Evolutionary conservation across 2,113 vertebrate genomes (phyloP), one percentile per base, ranked within the genome.

Genomic region (Xiphophorus couchianus): DNA sequence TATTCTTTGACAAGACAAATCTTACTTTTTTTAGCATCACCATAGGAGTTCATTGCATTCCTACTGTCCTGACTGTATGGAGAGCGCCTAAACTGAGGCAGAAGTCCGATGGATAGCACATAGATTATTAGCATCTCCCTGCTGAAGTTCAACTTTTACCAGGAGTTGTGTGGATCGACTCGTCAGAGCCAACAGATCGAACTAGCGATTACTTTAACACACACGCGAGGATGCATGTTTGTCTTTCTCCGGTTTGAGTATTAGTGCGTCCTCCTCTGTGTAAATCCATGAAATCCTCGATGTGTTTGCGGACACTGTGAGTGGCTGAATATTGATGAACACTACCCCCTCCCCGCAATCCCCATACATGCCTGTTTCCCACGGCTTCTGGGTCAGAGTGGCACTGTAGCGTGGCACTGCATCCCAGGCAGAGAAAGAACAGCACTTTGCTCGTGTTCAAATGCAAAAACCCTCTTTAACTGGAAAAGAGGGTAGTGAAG

Each of bases 321-420:
- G 74, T 60, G 48, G 71, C 19, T 91, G 93, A 89, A 94, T 94
- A 90, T 87, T 91, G 84, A 93, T 93, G 91, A 92, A 88, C 89
- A 89, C 85, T 85, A 86, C 82, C 39, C 39, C 39, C 86, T 86
- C 84, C 35, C 35, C 2, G 10, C 35, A 12, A 11, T 37, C 35
- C 31, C 51, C 51, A 58, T 74, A 78, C 78, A 82, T 81, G 62
- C 78, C 78, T 39, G 42, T 80, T 86, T 90, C 85, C 79, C 85
- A 87, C 77, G 84, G 82, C 86, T 82, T 74, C 76, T 74, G 82
- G 83, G 77, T 81, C 82, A 37, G 87, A 86, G 79, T 91, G 91
- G 83, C 84, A 91, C 89, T 83, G 89, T 88, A 80, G 81, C 27
- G 2, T 82, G 84, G 71, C 77, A 76, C 77, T 72, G 84, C 80